A percentile compares a stretch with the other conserved stretches of the same genome.
phyloP scores from a whole-genome alignment of 2,888 invertebrate genomes.

The Ceramica pisi region DNA sequence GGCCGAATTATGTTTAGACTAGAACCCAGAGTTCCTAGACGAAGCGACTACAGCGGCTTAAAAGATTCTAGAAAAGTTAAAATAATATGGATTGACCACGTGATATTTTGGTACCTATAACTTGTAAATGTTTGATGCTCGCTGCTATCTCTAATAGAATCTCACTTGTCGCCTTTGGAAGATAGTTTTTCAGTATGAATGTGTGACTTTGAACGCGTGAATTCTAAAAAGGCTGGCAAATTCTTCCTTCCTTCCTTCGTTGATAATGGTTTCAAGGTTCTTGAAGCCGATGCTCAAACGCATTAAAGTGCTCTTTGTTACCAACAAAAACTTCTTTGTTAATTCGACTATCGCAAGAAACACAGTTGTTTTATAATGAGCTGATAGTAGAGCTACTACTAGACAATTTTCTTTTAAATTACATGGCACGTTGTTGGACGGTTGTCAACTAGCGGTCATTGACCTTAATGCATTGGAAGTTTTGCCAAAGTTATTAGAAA shows the following conservation, averaged over 20 bases:
- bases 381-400: neutral
- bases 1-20: conserved; percentile 14
- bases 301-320: neutral
- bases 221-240: neutral
- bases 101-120: too few relatives aligned
- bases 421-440: conserved; percentile 13
- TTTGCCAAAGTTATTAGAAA: conserved; percentile 12
- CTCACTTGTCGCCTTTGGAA: too few relatives aligned
- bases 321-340: neutral
- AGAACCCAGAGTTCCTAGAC: neutral
- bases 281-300: neutral
- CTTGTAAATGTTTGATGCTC: too few relatives aligned
- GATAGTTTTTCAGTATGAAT: neutral
- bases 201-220: neutral
- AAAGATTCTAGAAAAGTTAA: neutral
- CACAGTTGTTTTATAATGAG: neutral
- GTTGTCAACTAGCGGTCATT: conserved; percentile 26
- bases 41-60: neutral
- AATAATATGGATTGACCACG: neutral
- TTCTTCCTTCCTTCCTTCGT: neutral
- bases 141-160: too few relatives aligned
- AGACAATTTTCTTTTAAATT: conserved; percentile 9
- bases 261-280: conserved; percentile 7
- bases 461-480: conserved; percentile 26
- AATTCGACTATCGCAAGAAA: neutral